These are phyloP conservation scores for Sceloporus tristichus DNA, from an alignment of 2,113 vertebrate genomes.

Conservation along the genomic window DNA sequence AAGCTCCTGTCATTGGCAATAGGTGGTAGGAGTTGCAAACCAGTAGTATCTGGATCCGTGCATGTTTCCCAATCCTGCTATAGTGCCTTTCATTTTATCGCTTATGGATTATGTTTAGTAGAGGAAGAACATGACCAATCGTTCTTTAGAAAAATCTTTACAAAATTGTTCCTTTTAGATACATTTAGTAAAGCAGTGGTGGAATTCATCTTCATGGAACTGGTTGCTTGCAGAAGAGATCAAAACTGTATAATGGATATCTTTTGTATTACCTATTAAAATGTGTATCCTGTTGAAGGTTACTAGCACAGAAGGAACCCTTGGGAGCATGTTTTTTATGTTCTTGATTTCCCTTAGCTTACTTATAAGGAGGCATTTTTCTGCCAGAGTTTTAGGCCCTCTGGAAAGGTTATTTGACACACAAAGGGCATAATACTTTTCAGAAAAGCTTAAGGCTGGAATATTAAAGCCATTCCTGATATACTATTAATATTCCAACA, in stretches of 20 bases:
- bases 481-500: constrained; percentile 82
- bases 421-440: constrained; percentile 52
- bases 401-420: constrained; percentile 68
- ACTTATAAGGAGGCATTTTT: neutral
- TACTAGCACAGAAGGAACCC: neutral
- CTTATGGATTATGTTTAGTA: neutral
- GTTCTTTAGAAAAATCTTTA: neutral
- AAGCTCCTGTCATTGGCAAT: too few species aligned
- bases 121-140: neutral
- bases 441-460: constrained; percentile 61
- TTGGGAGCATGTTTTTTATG: constrained; percentile 13
- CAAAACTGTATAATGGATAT: constrained; percentile 1
- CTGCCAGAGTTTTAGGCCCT: constrained; percentile 45
- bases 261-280: neutral
- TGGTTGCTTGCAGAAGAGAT: neutral
- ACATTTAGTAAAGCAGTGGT: neutral
- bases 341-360: constrained; percentile 43
- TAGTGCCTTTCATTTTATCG: too few species aligned
- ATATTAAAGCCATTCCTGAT: constrained; percentile 72
- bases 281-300: neutral
- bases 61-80: too few species aligned
- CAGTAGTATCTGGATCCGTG: too few species aligned
- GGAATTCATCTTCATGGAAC: neutral
- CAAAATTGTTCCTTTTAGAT: neutral
- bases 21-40: too few species aligned